Evolutionary conservation across 2,888 invertebrate genomes (phyloP), one percentile per base, ranked within the genome.

Genomic region (Tineola bisselliella): DNA sequence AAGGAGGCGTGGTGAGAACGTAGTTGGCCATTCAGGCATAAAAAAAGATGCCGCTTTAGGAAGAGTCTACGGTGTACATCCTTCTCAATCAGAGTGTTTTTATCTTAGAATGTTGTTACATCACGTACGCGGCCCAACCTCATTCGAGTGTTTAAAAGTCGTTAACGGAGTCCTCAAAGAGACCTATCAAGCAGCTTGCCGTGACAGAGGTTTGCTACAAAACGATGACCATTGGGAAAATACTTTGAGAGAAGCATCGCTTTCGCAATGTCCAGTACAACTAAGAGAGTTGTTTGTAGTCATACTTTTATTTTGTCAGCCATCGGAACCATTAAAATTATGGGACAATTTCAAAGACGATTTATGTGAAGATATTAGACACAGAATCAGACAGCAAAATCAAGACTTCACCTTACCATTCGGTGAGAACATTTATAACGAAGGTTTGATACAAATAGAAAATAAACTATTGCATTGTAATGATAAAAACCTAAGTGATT

Each of bases 61-160:
- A 33, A 56, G 64, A 44, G 64, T 63, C n/a, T 65, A 64, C 38
- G 61, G 59, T 15, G 13, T 65, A 18, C 63, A 64, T 63, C 63
- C 62, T 15, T 62, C 60, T 17, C 61, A 64, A 62, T 44, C 61
- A 18, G 61, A 63, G 54, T 63, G 62, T 48, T 61, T 12, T 61
- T 63, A 61, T 44, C 19, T 61, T 19, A 52, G 61, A 61, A 62
- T 64, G 52, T 62, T 64, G 17, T 30, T 61, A 18, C 54, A 54
- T 11, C 10, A 61, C 62, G 63, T 65, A 52, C 64, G 65, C 60
- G 65, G 65, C 61, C 66, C 65, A 61, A 66, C 43, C 52, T 66
- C 63, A 58, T 66, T 66, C 61, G 43, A 64, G 62, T 33, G 64
- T 62, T 62, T 65, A 60, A 63, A 61, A 25, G 65, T 64, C 54